Base-by-base conservation (phyloP, 2,888 invertebrate genomes). In the Pyrocoelia pectoralis region DNA sequence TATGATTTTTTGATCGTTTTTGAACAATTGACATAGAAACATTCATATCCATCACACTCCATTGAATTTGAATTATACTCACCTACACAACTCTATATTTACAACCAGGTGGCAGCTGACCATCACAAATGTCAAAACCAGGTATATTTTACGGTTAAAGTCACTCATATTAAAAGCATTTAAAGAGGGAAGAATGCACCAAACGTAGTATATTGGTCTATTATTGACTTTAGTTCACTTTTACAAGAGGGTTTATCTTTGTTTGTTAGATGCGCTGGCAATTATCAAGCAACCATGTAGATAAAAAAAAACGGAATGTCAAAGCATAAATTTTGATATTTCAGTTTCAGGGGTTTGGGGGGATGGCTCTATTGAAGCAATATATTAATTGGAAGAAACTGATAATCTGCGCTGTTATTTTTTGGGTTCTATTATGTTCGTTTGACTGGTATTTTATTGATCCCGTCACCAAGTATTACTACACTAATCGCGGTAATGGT, bases 311-410 rank as follows among this genome's bases (percentile, higher is more conserved):
- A 53, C 8, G 12, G 14, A 15, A 50, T 50, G 56, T 40, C 49
- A 49, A 48, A 48, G 18, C 48, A 19, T 19, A 24, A 18, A 46
- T 17, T 2, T 8, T 13, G 28, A 56, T 13, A 46, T 46, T 33
- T 17, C 14, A 24, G 33, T 15, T 38, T n/a, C 15, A 43, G 19
- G 46, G 52, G 18, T 13, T 59, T 12, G 33, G 46, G 43, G 57
- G 38, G 53, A 18, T 54, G 41, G 19, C 18, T 10, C 1, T 19
- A 24, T 40, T n/a, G 28, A 73, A 67, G 62, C 76, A 73, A 73
- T 72, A 73, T 41, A 64, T 78, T 9, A 70, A 72, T 50, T 78
- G 77, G 77, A 77, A 72, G 65, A 69, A 73, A 0, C 64, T 78
- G 12, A 14, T 77, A 0, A 67, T 69, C 18, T 72, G 76, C 41